Evolutionary conservation across 2,888 invertebrate species (phyloP).

Genomic region (Harpalus rubripes): DNA sequence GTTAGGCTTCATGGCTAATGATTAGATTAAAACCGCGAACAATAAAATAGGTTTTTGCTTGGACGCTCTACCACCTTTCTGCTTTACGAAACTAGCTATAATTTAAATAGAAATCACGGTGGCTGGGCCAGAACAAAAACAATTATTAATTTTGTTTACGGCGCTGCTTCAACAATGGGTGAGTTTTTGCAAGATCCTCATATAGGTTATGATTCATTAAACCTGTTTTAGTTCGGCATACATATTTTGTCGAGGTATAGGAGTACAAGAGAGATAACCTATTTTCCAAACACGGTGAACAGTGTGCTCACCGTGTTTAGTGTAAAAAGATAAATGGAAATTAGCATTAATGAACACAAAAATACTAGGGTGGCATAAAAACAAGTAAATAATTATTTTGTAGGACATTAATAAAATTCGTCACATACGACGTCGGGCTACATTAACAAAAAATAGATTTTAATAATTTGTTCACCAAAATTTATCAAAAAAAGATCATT

Average conservation of each 20-base stretch:
- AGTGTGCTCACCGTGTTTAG: no score
- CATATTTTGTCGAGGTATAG: constrained; percentile 5
- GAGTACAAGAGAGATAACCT: neutral
- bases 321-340: neutral
- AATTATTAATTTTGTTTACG: constrained; percentile 59
- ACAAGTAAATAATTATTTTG: neutral
- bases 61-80: constrained; percentile 17
- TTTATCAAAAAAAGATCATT: no score
- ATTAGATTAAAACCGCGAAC: constrained; percentile 39
- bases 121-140: constrained; percentile 49
- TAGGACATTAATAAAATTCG: no score
- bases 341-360: constrained; percentile 1
- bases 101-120: constrained; percentile 58
- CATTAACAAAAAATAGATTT: no score
- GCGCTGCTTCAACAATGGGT: constrained; percentile 32
- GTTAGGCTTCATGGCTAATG: constrained; percentile 29
- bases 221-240: constrained; percentile 13
- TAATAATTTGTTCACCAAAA: no score
- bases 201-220: constrained; percentile 36
- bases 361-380: neutral
- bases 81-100: constrained; percentile 41
- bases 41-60: constrained; percentile 51
- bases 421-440: neutral
- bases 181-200: constrained; percentile 45
- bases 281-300: neutral